Evolutionary conservation across 2,888 invertebrate genomes (phyloP).

Genomic region (Thera britannica): DNA sequence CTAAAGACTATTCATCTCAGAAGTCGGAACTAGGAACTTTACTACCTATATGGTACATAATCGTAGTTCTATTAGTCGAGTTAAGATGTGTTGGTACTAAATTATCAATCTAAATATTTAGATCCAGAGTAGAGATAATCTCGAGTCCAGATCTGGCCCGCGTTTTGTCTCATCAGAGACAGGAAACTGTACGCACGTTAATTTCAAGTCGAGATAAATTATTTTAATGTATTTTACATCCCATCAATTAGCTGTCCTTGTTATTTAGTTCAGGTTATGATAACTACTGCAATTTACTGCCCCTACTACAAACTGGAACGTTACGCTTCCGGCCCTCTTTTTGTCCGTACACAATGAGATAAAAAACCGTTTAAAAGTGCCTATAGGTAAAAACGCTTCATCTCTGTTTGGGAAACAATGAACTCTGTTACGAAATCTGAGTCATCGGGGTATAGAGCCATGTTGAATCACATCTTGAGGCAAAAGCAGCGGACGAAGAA

Average conservation of each 20-base stretch:
- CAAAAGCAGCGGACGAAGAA: conserved; percentile 15
- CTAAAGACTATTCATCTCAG: conserved; percentile 5
- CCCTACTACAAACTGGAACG: conserved; percentile 38
- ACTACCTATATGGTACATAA: too few relatives aligned
- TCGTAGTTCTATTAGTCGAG: not conserved
- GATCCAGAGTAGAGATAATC: not conserved
- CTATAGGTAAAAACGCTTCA: conserved; percentile 20
- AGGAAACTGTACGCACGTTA: conserved; percentile 10
- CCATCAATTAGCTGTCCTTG: conserved; percentile 39
- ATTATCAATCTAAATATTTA: too few relatives aligned
- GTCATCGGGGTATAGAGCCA: conserved; percentile 19
- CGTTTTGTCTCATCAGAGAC: not conserved
- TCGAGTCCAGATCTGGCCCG: not conserved
- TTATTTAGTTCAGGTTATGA: conserved; percentile 32
- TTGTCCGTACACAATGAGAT: conserved; percentile 31
- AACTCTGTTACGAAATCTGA: conserved; percentile 27
- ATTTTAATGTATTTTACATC: conserved; percentile 35
- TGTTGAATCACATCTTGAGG: conserved; percentile 18
- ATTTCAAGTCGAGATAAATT: conserved; percentile 26
- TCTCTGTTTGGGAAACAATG: conserved; percentile 34
- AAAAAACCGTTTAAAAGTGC: conserved; percentile 9
- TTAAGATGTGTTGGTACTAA: too few relatives aligned
- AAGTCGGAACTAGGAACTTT: not conserved
- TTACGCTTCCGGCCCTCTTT: conserved; percentile 27
- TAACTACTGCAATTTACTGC: conserved; percentile 38